Evolutionary conservation across 2,797 vertebrate genomes (phyloP).

Genomic region (Steatocranus sp.): DNA sequence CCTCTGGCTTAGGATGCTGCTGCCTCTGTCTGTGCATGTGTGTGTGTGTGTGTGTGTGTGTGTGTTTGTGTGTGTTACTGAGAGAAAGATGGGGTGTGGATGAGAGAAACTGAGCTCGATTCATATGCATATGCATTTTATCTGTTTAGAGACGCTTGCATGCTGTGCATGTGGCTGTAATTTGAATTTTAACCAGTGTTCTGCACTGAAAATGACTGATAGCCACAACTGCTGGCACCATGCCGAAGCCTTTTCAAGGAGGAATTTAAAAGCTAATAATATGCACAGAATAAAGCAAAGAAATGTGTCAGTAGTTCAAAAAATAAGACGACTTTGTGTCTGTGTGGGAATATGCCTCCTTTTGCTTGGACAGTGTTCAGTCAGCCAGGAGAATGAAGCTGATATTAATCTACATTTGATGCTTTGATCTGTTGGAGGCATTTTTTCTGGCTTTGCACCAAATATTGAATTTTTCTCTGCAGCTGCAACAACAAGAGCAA

Average conservation of each 20-base stretch:
- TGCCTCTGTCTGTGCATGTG: not conserved
- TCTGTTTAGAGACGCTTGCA: not conserved
- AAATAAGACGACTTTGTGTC: not conserved
- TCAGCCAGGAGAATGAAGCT: not conserved
- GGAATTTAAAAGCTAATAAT: not conserved
- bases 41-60: not conserved
- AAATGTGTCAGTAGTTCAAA: not conserved
- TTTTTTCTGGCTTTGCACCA: not conserved
- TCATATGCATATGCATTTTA: constrained; percentile 29
- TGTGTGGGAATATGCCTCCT: not conserved
- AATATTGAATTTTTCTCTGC: not conserved
- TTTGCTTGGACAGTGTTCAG: not conserved
- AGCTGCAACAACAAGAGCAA: not conserved
- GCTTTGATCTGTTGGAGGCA: not conserved
- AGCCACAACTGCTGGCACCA: not conserved
- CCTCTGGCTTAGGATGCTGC: constrained; percentile 34
- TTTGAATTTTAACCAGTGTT: not conserved
- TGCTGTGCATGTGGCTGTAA: not conserved
- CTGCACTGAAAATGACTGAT: not conserved
- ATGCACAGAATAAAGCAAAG: not conserved
- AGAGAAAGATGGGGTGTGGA: constrained; percentile 2
- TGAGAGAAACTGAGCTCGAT: constrained; percentile 12
- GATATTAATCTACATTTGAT: not conserved
- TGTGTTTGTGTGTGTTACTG: not conserved
- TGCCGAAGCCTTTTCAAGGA: not conserved